Evolutionary conservation across 2,888 invertebrate species (phyloP).

Genomic region (Lucinisca nassula): DNA sequence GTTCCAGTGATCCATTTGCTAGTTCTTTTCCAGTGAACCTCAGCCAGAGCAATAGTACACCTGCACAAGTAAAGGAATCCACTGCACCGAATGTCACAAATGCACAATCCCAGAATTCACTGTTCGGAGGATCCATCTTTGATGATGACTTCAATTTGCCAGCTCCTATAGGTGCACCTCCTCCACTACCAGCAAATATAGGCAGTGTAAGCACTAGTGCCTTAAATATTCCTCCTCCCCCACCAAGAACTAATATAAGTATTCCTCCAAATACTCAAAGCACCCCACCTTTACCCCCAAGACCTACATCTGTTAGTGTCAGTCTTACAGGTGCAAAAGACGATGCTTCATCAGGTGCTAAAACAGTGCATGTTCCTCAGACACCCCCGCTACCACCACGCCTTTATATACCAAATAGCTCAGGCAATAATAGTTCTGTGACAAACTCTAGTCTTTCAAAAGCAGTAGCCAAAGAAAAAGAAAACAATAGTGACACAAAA

Average conservation of each 20-base stretch:
- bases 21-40: conserved; percentile 17
- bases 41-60: not conserved
- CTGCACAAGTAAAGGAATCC: not conserved
- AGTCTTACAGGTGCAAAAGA: not conserved
- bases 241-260: conserved; percentile 64
- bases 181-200: conserved; percentile 72
- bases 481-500: not conserved
- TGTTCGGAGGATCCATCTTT: conserved; percentile 39
- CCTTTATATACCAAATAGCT: not conserved
- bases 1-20: conserved; percentile 69
- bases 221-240: conserved; percentile 54
- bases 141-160: conserved; percentile 72
- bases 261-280: conserved; percentile 12
- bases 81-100: conserved; percentile 17
- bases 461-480: not conserved
- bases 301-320: conserved; percentile 14
- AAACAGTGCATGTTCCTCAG: not conserved
- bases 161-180: conserved; percentile 77
- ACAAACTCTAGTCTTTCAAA: not conserved
- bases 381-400: conserved; percentile 20
- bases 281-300: conserved; percentile 48
- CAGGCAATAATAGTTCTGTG: not conserved
- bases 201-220: conserved; percentile 45
- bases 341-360: not conserved
- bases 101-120: conserved; percentile 37